These are phyloP conservation scores for Drosophila pallidifrons DNA, from an alignment of 1,140 invertebrate genomes.

Conservation along the genomic window DNA sequence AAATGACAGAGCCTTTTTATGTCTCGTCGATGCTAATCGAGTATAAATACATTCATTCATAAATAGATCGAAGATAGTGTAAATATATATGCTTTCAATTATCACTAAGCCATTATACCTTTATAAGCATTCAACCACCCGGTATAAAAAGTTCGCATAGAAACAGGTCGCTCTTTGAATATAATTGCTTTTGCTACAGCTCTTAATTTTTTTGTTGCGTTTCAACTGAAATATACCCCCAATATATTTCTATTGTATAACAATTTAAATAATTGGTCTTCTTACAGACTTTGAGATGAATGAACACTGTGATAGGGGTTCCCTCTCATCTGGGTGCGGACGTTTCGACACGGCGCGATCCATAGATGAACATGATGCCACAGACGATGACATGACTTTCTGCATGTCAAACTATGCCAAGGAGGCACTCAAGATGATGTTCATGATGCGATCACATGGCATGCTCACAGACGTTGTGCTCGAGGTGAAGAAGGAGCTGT, in stretches of 20 bases:
- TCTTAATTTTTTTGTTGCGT: no score
- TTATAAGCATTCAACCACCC: no score
- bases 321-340: slow-evolving; percentile 48
- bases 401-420: slow-evolving; percentile 93
- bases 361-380: slow-evolving; percentile 77
- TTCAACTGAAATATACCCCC: not conserved
- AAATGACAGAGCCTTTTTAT: no score
- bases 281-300: slow-evolving; percentile 73
- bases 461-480: slow-evolving; percentile 96
- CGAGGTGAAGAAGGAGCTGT: slow-evolving; percentile 93
- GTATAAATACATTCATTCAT: no score
- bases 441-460: slow-evolving; percentile 93
- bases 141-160: no score
- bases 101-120: no score
- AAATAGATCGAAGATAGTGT: no score
- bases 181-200: no score
- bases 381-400: slow-evolving; percentile 91
- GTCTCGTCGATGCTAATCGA: no score
- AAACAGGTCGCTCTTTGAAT: no score
- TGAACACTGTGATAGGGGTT: slow-evolving; percentile 60
- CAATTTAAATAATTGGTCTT: not conserved
- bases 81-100: no score
- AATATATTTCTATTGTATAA: not conserved
- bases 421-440: slow-evolving; percentile 95
- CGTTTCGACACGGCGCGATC: slow-evolving; percentile 59